phyloP scores from a whole-genome alignment of 2,797 vertebrate species.

The Fratercula arctica region DNA sequence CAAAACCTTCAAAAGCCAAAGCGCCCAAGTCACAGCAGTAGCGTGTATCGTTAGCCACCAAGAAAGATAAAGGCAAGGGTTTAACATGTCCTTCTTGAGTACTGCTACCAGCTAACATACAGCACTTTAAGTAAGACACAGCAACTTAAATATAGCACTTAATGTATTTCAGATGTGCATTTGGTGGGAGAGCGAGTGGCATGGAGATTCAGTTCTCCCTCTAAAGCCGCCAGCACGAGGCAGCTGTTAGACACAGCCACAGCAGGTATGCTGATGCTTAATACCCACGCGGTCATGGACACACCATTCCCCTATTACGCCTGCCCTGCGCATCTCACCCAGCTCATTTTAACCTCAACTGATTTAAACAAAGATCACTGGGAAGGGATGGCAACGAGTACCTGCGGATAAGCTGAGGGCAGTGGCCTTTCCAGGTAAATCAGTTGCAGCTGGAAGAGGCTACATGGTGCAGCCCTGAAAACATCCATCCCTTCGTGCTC shows the following conservation, averaged over 20 bases:
- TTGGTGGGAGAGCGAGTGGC: not conserved
- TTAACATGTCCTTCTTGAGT: not conserved
- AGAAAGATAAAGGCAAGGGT: not conserved
- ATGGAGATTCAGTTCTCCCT: not conserved
- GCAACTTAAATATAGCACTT: not conserved
- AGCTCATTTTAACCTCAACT: not conserved
- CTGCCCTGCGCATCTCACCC: not conserved
- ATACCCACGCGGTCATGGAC: accelerated
- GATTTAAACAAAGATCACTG: not conserved
- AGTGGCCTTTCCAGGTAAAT: not conserved
- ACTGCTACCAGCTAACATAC: not conserved
- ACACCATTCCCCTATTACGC: not conserved
- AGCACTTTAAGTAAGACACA: not conserved
- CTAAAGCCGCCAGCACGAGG: not conserved
- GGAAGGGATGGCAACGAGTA: not conserved
- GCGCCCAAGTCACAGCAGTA: not conserved
- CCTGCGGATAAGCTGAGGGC: not conserved
- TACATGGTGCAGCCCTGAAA: not conserved
- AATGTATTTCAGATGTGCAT: not conserved
- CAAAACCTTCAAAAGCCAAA: not conserved
- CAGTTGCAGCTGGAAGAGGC: not conserved
- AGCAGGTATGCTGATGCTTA: accelerated
- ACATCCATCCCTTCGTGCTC: not conserved
- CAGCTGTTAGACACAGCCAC: not conserved
- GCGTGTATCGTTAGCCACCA: not conserved